Evolutionary conservation across 1,140 invertebrate genomes (phyloP).

Genomic region (Fragariocoptes setiger): DNA sequence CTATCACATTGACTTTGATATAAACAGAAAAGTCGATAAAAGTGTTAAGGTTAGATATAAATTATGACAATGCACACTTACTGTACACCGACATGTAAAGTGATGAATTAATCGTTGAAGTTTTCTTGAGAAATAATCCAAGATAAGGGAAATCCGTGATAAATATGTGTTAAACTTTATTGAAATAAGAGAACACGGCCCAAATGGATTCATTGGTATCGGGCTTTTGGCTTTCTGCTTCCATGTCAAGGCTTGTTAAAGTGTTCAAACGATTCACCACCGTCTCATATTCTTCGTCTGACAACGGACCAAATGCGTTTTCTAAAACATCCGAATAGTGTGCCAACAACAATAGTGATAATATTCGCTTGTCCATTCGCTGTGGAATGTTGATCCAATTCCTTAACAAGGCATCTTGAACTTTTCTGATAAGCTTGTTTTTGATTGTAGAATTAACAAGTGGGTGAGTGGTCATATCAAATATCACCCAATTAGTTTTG

Average conservation of each 20-base stretch:
- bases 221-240: conserved; percentile 54
- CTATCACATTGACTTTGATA: not conserved
- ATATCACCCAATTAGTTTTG: conserved; percentile 96
- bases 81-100: too few relatives aligned
- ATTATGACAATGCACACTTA: too few relatives aligned
- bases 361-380: conserved; percentile 69
- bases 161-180: too few relatives aligned
- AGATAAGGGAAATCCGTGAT: too few relatives aligned
- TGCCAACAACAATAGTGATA: conserved; percentile 71
- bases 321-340: conserved; percentile 94
- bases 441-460: conserved; percentile 83
- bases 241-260: conserved; percentile 79
- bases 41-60: too few relatives aligned
- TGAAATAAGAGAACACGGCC: too few relatives aligned
- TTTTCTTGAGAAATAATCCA: too few relatives aligned
- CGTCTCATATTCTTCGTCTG: conserved; percentile 91
- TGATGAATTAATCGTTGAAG: too few relatives aligned
- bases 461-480: conserved; percentile 99
- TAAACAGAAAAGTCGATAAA: too few relatives aligned
- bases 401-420: conserved; percentile 78
- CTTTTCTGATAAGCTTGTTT: conserved; percentile 81
- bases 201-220: conserved; percentile 74
- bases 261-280: conserved; percentile 84
- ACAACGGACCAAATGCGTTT: conserved; percentile 94
- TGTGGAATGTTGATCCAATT: conserved; percentile 94